Evolutionary conservation across 2,888 invertebrate species (phyloP), one percentile per base, ranked within the genome.

Genomic region (Boloria euphrosyne): DNA sequence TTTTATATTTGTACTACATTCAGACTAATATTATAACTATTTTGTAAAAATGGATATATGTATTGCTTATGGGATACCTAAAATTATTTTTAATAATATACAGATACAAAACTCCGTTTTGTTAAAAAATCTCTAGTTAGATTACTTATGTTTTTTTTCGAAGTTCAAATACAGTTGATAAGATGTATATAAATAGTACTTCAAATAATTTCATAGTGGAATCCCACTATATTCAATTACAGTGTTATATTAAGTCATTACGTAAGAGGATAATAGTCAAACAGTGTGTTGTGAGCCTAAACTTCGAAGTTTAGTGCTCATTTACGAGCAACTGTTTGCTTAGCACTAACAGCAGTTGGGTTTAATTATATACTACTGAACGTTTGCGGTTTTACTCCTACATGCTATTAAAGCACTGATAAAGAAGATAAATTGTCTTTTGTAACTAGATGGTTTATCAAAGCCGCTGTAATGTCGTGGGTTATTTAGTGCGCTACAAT

Each of bases 261-360:
- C 49, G 44, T 60, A 50, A 59, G 38, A 49, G 43, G 52, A 6
- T 59, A 59, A 63, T 44, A 53, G 44, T 44, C 31, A 54, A 63
- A 53, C 62, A 63, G 47, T 17, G 50, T 22, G 57, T 49, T 46
- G 58, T 57, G 52, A 50, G 53, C 57, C 59, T 63, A 65, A 70
- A 61, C 60, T 63, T 60, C 55, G 65, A 61, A 66, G 51, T 65
- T 70, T 70, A 70, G 65, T 66, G 60, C 49, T 47, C 67, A 65
- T 67, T 70, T 68, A 58, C 50, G 57, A 65, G 62, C 57, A 62
- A 55, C 63, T 55, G 53, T 66, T 63, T 68, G 55, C 60, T 54
- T 67, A 59, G 22, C 67, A 53, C 53, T 67, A 59, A 46, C 44
- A 44, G 57, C 59, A 38, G 16, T 52, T 18, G 46, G 46, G 58